Base-by-base conservation (phyloP, 92 coral and sea anemone species). In the Siderastrea siderea region DNA sequence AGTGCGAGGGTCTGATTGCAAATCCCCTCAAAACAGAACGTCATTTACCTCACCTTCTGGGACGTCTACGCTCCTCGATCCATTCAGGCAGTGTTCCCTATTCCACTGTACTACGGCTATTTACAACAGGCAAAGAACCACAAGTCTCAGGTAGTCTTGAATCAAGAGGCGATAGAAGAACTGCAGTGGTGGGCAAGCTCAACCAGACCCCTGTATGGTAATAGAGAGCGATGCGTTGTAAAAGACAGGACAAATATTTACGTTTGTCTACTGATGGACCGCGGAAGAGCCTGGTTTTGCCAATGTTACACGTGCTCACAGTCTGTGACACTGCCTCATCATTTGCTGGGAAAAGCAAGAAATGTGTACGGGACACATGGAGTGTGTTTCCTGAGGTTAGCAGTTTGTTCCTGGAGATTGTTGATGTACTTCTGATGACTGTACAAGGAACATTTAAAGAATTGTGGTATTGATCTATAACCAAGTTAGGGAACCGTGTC, bases 161-260 rank as follows among this genome's bases (percentile, higher is more conserved):
- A 82, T 13, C 49, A 49, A 47, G 90, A 38, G 53, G 90, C 90
- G 5, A 68, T 47, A 47, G 75, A 85, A 74, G 89, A 83, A 81
- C 74, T 89, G 48, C 65, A 60, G 38, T 90, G 89, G 86, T 67
- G 86, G 92, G 77, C 50, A 48, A n/a, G n/a, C n/a, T n/a, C n/a
- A n/a, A 11, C 57, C 82, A 47, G 73, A 74, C 60, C 75, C 79
- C 76, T 66, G 74, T 50, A 68, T 68, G 51, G 17, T 71, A 54
- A 85, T 79, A 84, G 86, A 62, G 83, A 78, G 82, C 57, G 86
- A 84, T 84, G 93, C 90, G 59, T 90, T 69, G 73, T 79, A 52
- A 83, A 84, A 47, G 62, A 59, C 69, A 76, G 51, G 54, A 63
- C 78, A 1, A 44, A 59, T 17, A 74, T 74, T 71, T 69, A 71